Conservation (phyloP, 2,888 invertebrate species). For the Acanthopleura granulata region DNA sequence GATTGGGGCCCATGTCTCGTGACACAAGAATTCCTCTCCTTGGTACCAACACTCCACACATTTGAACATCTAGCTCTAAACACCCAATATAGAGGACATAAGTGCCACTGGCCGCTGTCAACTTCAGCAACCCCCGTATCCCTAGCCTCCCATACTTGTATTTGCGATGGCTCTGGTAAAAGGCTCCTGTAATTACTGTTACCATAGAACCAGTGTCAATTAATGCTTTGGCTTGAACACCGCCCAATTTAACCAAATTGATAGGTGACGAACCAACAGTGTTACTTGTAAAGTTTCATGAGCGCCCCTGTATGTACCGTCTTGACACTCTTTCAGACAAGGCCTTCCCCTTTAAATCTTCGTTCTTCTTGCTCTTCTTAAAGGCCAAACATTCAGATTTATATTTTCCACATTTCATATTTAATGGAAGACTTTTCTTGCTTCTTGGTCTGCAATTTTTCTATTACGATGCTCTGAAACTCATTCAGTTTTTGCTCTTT, state of each 20-base stretch:
- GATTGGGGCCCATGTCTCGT: background rate
- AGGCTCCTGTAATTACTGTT: background rate
- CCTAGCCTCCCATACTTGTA: background rate
- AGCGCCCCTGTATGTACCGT: too few relatives aligned
- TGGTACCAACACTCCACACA: conserved; percentile 3
- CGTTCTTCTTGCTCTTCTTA: too few relatives aligned
- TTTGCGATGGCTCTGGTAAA: background rate
- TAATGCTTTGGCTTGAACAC: background rate
- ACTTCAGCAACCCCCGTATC: background rate
- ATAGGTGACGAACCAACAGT: background rate
- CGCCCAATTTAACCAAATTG: background rate
- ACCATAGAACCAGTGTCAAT: conserved; percentile 2
- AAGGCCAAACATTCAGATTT: too few relatives aligned
- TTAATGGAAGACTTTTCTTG: too few relatives aligned
- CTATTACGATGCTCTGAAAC: too few relatives aligned
- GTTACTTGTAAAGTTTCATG: too few relatives aligned
- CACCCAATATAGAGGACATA: conserved; percentile 23
- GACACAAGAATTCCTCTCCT: conserved; percentile 17
- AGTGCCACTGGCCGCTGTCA: conserved; percentile 21
- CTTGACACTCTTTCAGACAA: too few relatives aligned
- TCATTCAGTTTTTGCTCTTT: too few relatives aligned
- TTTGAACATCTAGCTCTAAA: conserved; percentile 20
- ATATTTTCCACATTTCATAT: too few relatives aligned
- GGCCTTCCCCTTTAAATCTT: too few relatives aligned
- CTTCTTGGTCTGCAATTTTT: too few relatives aligned